Evolutionary conservation across 2,888 invertebrate genomes (phyloP), one percentile per base, ranked within the genome.

Genomic region (Macaria liturata): DNA sequence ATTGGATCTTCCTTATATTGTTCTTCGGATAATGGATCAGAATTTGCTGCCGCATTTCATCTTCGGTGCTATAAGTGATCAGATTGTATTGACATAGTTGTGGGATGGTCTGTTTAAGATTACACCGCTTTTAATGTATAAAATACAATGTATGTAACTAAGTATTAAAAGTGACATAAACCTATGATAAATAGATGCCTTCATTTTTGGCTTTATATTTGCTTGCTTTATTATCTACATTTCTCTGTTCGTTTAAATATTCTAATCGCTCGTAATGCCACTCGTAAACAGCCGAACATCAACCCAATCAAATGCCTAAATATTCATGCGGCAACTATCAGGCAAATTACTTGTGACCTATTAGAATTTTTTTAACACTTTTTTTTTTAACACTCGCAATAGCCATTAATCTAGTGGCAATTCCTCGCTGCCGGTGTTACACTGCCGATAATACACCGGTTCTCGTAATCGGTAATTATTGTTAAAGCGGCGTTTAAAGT

Each of bases 401-500:
- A 71, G 69, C 72, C 68, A 73, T 78, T 75, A 72, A 70, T 75
- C 72, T 74, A 70, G 71, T 68, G 68, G 71, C 72, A 69, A 73
- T 75, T 72, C 73, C 47, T 70, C 57, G 57, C 75, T 73, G 61
- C 74, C 69, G 71, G 74, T 76, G 76, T 78, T 71, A 71, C 64
- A 74, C 67, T 65, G 66, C 56, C 71, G 77, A 79, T 79, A 78
- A 76, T 66, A 74, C 73, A 75, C 77, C 78, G 80, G 81, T 82
- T 79, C 75, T 70, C 73, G 80, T 82, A 80, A 84, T 83, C 83
- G 79, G 77, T 84, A 88, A 88, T 89, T 89, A 88, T 87, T 87
- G 87, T 87, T 85, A 78, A 83, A 84, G 81, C 80, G 81, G 77
- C 83, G 81, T 83, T 87, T 86, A 84, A 85, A 81, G 81, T 88